Percentiles rank a stretch among this genome's conserved stretches.
Evolutionary conservation across 2,888 invertebrate species (phyloP).

Genomic region (Drosophila nr. medialis): DNA sequence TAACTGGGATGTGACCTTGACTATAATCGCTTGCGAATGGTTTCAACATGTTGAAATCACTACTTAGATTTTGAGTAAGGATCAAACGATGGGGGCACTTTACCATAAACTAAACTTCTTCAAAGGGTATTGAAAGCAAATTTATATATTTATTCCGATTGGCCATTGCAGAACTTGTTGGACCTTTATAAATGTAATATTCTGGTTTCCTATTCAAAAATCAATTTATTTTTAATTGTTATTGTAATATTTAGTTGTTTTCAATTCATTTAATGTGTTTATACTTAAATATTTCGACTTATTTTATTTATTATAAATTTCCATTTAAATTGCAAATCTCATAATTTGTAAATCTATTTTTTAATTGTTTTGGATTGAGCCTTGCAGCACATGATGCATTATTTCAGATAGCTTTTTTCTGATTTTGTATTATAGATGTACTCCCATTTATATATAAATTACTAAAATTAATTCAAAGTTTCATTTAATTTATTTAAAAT

Average conservation of each 20-base stretch:
- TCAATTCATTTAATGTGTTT: background rate
- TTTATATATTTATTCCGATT: background rate
- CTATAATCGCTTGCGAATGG: constrained; percentile 10
- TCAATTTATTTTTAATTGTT: background rate
- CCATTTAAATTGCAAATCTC: background rate
- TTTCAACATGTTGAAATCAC: constrained; percentile 25
- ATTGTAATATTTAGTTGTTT: background rate
- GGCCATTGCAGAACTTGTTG: background rate
- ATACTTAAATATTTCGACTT: background rate
- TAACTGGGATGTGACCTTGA: constrained; percentile 31
- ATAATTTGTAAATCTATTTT: background rate
- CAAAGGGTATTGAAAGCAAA: background rate
- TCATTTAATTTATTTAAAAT: background rate
- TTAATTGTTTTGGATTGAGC: background rate
- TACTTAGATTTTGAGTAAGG: constrained; percentile 9
- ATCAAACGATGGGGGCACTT: background rate
- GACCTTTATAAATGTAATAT: background rate
- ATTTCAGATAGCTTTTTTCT: rapidly evolving
- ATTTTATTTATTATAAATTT: background rate
- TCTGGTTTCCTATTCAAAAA: background rate
- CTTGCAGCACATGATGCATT: background rate
- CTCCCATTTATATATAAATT: background rate
- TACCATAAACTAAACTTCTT: background rate
- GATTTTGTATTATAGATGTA: no score
- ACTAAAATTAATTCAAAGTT: background rate